Evolutionary conservation across 2,113 vertebrate genomes (phyloP), one percentile per base, ranked within the genome.

Genomic region (Pteronura brasiliensis): DNA sequence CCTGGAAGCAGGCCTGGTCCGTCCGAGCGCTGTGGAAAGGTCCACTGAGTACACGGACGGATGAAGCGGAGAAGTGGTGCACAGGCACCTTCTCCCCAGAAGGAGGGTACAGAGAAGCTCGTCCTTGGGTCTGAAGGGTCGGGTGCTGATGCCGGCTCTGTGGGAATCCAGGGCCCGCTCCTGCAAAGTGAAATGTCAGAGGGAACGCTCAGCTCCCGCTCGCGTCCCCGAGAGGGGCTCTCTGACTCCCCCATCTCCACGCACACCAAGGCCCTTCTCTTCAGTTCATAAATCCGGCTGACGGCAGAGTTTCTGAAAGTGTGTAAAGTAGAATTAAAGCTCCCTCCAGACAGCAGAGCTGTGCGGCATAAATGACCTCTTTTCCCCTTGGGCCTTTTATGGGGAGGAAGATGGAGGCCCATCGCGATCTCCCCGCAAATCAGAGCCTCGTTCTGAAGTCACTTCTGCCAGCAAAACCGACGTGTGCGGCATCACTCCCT

Each of bases 241-340:
- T 42, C 29, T 71, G 81, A 90, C 93, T 72, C 95, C 39, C 96
- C 63, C 76, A 97, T 98, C 90, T 97, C 25, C 29, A 21, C 36
- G 80, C 74, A 57, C 55, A 44, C 27, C 27, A 88, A 96, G 84
- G 57, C 76, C 96, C 80, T 80, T 34, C 80, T 90, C 96, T 96
- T 77, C 55, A 91, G 91, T 79, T 79, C 96, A 98, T 99, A 98
- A 98, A 98, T 98, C 88, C 86, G 96, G 77, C 92, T 88, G 96
- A 95, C 93, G 97, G 96, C 88, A 90, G 95, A 91, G 88, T 96
- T 97, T 97, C 97, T 0, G 4, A 97, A 98, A 97, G 98, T 95
- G 97, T 71, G 72, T 97, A 88, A 95, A n/a, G 77, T 42, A 98
- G 97, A 97, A 98, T 98, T 96, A 98, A 94, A 97, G 97, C 49